Evolutionary conservation across 2,113 vertebrate species (phyloP), one percentile per base, ranked within the genome.

Genomic region (Mesocricetus auratus): DNA sequence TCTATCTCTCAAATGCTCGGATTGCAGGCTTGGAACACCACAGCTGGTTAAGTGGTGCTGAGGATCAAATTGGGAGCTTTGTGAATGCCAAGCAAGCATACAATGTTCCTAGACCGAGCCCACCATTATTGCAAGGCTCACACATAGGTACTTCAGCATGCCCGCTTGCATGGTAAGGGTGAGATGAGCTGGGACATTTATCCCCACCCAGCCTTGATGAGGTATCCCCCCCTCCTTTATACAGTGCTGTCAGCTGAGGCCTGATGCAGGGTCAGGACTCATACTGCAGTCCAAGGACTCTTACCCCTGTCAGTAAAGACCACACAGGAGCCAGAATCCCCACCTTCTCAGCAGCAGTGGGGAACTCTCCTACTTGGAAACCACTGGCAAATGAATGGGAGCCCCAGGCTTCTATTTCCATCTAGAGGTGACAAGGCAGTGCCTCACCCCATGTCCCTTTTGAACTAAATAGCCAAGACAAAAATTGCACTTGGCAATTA

Each of bases 401-500:
- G 62, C 26, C 45, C 24, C 36, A n/a, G 31, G 47, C 12, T 74
- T 94, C 77, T 64, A 1, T 62, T 29, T 90, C 21, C 26, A 73
- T 19, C 16, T 53, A 26, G 5, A 7, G 24, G 58, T 47, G 53
- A 56, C 7, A 13, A 91, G 39, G 24, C 4, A 39, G 50, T 79
- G 36, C 3, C 26, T 42, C 62, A 62, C 36, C 36, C 1, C 9
- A 42, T 62, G 11, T 21, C 24, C 4, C 31, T 58, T 16, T 56
- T 64, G 9, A 69, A 56, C 21, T 42, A 73, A 89, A 12, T 5
- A 82, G 12, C 33, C 56, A 19, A 6, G 21, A 56, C 36, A 82
- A 56, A 90, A 86, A 90, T 42, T 86, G 45, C 6, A 58, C 95
- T 82, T 68, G 56, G n/a, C 82, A 74, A 45, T 62, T 86, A 53